Evolutionary conservation across 2,888 invertebrate species (phyloP).

Genomic region (Eumacrocentrus americanus): DNA sequence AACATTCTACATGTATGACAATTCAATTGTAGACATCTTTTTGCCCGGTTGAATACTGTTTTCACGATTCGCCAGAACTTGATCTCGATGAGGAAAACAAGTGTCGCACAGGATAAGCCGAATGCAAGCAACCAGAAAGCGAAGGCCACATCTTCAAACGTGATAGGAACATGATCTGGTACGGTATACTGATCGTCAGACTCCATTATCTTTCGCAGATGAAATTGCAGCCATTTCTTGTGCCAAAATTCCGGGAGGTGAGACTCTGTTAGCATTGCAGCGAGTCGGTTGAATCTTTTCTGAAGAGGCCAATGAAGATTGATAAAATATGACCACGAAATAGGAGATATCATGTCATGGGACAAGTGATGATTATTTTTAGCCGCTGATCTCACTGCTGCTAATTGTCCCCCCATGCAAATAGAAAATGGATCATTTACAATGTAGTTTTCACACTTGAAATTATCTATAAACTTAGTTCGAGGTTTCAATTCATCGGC

Average conservation of each 20-base stretch:
- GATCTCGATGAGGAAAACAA: neutral
- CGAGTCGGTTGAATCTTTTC: neutral
- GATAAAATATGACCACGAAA: neutral
- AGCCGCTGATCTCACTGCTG: neutral
- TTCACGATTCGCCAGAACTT: too few species aligned
- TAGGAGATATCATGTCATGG: neutral
- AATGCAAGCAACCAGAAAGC: neutral
- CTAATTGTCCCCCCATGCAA: neutral
- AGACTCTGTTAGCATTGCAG: slow-evolving; percentile 1
- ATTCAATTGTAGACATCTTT: too few species aligned
- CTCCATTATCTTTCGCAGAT: slow-evolving; percentile 7
- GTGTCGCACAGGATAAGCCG: neutral
- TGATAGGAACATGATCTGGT: neutral
- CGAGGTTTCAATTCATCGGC: neutral
- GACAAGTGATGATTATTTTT: neutral
- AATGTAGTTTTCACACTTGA: neutral
- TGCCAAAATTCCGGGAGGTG: slow-evolving; percentile 17
- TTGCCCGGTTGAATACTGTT: too few species aligned
- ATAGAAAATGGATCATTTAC: neutral
- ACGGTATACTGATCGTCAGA: neutral
- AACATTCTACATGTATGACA: too few species aligned
- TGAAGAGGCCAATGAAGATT: neutral
- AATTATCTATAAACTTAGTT: neutral
- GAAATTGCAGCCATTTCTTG: slow-evolving; percentile 9
- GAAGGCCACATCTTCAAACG: neutral